Percentiles rank a stretch among this genome's conserved stretches.
Conservation (phyloP, 1,140 invertebrate species). For the Brachionus rubens region DNA sequence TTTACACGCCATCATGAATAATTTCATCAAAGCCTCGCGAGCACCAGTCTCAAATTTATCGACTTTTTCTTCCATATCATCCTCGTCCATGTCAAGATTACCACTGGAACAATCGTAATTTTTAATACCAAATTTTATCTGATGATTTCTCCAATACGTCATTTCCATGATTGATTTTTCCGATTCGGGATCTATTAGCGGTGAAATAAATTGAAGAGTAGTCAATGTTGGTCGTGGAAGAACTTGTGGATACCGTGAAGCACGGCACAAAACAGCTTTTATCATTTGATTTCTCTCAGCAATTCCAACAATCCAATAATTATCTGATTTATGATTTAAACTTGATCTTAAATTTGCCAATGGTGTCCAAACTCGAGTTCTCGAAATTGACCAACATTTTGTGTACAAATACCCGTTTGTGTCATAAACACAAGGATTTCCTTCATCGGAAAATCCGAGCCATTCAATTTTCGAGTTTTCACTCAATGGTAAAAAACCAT, state of each 20-base stretch:
- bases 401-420: constrained; percentile 63
- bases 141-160: constrained; percentile 10
- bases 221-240: constrained; percentile 76
- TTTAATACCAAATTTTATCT: background rate
- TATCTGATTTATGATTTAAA: constrained; percentile 66
- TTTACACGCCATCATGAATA: constrained; percentile 82
- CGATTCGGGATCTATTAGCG: constrained; percentile 74
- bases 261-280: constrained; percentile 79
- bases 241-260: constrained; percentile 77
- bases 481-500: constrained; percentile 33
- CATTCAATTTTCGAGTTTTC: constrained; percentile 18
- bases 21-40: constrained; percentile 75
- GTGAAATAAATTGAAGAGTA: constrained; percentile 67
- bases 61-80: constrained; percentile 64
- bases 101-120: constrained; percentile 11
- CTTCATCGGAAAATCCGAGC: constrained; percentile 64
- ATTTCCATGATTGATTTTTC: constrained; percentile 77
- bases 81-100: constrained; percentile 48
- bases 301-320: constrained; percentile 75
- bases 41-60: constrained; percentile 60
- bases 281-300: constrained; percentile 73
- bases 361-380: constrained; percentile 71
- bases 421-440: constrained; percentile 64
- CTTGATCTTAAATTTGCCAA: constrained; percentile 70
- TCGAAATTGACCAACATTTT: constrained; percentile 65